These are phyloP conservation scores for Muscicapa striata DNA, from an alignment of 2,797 vertebrate species.

Conservation along the genomic window DNA sequence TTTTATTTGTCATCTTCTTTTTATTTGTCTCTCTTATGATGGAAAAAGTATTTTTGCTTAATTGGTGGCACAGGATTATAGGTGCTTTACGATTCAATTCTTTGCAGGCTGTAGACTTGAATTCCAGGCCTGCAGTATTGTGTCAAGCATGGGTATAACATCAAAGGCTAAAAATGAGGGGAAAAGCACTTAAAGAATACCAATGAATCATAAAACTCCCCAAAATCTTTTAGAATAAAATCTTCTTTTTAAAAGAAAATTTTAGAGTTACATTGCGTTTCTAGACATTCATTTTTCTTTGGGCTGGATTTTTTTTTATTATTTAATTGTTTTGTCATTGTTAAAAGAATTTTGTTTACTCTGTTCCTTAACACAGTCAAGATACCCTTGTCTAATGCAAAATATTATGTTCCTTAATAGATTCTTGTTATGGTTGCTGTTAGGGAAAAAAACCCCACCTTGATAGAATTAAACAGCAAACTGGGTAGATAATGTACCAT, in stretches of 20 bases:
- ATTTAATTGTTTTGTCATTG: not conserved
- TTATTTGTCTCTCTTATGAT: not conserved
- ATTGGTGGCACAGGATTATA: not conserved
- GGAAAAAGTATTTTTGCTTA: not conserved
- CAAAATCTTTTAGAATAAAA: conserved; percentile 20
- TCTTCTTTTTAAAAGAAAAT: not conserved
- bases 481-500: conserved; percentile 35
- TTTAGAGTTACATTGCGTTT: conserved; percentile 15
- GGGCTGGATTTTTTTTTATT: not conserved
- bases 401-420: conserved; percentile 25
- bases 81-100: not conserved
- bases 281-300: not conserved
- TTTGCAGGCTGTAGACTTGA: not conserved
- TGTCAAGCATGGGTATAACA: conserved; percentile 14
- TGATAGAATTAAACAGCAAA: conserved; percentile 44
- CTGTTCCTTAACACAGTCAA: not conserved
- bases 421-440: conserved; percentile 25
- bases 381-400: conserved; percentile 35
- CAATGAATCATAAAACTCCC: conserved; percentile 35
- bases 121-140: not conserved
- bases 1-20: too few species aligned
- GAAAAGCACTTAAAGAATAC: conserved; percentile 37
- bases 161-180: conserved; percentile 20
- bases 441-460: not conserved
- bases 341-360: conserved; percentile 18